Conservation (phyloP, 2,888 invertebrate species). For the Furcula furcula region DNA sequence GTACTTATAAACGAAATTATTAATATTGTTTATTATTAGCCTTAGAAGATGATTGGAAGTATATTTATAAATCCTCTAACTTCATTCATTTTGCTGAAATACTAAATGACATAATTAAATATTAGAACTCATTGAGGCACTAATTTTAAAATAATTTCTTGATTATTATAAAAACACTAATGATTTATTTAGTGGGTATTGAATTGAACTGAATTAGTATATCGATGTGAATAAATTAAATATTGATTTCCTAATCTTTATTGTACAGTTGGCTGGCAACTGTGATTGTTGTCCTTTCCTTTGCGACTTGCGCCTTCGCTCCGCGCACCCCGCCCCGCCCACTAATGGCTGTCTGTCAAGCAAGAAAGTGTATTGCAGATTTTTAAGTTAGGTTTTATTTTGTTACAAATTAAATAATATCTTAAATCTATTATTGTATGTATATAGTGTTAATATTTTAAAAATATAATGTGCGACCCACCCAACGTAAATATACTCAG, state of each 20-base stretch:
- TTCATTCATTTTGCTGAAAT: no score
- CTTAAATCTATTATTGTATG: constrained; percentile 19
- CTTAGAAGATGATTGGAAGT: no score
- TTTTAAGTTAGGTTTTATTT: constrained; percentile 27
- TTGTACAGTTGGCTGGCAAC: constrained; percentile 5
- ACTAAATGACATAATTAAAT: background rate
- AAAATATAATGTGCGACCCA: constrained; percentile 13
- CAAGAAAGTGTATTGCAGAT: constrained; percentile 33
- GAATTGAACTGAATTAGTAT: background rate
- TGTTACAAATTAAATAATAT: constrained; percentile 10
- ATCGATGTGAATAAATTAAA: no score
- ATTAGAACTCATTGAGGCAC: no score
- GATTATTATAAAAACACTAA: background rate
- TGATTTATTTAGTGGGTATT: background rate
- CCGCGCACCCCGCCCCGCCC: constrained; percentile 47
- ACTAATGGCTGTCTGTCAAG: constrained; percentile 51
- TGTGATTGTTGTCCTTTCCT: constrained; percentile 56
- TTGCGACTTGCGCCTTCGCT: constrained; percentile 33
- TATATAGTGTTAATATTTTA: constrained; percentile 22
- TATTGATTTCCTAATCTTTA: background rate
- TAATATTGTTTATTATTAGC: no score
- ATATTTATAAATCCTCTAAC: no score
- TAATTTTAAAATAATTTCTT: no score
- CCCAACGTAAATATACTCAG: constrained; percentile 15
- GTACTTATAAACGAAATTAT: no score